Evolutionary conservation across 2,888 invertebrate genomes (phyloP).

Genomic region (Limenitis camilla): DNA sequence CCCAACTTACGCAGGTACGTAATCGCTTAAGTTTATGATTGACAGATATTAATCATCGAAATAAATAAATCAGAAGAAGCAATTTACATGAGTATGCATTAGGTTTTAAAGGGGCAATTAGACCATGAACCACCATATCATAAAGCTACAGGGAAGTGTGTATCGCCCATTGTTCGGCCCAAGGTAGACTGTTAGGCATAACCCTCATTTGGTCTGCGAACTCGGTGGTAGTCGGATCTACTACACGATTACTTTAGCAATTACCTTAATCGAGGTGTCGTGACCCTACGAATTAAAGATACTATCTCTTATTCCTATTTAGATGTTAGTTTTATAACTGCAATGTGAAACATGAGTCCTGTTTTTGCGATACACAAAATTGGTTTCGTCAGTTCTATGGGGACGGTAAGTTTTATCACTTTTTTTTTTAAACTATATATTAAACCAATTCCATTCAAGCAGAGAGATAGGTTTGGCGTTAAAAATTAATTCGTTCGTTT

Average conservation of each 20-base stretch:
- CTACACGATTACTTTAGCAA: constrained; percentile 36
- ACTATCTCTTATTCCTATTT: constrained; percentile 60
- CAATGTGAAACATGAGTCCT: constrained; percentile 22
- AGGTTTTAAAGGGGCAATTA: constrained; percentile 64
- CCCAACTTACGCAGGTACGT: no score
- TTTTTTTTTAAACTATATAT: not conserved
- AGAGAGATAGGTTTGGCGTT: no score
- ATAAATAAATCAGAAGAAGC: no score
- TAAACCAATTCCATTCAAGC: no score
- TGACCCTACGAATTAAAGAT: constrained; percentile 64
- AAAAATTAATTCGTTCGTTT: no score
- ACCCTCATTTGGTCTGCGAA: constrained; percentile 45
- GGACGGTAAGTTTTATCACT: constrained; percentile 17
- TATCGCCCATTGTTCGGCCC: constrained; percentile 62
- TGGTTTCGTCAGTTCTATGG: constrained; percentile 9
- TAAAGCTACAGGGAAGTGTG: constrained; percentile 39
- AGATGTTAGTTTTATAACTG: constrained; percentile 40
- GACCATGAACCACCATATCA: constrained; percentile 56
- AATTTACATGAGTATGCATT: constrained; percentile 7
- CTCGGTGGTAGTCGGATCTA: constrained; percentile 32
- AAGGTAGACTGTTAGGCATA: constrained; percentile 42
- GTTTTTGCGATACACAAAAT: constrained; percentile 17
- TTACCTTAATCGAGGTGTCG: constrained; percentile 59
- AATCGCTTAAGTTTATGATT: no score
- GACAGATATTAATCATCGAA: no score